These are phyloP conservation scores for Brachionichthys hirsutus DNA, from an alignment of 2,113 vertebrate species.

Conservation along the genomic window DNA sequence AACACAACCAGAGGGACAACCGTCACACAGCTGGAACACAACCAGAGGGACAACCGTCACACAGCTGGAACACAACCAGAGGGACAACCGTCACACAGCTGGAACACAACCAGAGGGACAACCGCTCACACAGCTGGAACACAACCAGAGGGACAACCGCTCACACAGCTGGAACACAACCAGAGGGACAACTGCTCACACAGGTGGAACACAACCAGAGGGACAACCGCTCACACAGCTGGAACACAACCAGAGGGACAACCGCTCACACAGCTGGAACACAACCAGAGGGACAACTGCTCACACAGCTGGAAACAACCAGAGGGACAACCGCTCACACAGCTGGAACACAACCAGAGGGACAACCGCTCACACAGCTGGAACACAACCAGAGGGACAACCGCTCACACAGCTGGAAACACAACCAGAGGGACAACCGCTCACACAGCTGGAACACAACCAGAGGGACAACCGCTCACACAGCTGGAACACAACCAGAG, in stretches of 20 bases:
- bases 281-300: no score
- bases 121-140: slow-evolving; percentile 84
- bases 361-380: neutral
- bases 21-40: neutral
- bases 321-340: no score
- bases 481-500: no score
- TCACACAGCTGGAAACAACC: no score
- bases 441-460: no score
- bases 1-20: no score
- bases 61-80: neutral
- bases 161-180: no score
- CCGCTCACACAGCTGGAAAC: slow-evolving; percentile 84
- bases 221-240: no score
- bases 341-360: neutral
- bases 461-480: neutral
- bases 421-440: slow-evolving; percentile 14
- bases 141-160: slow-evolving; percentile 14
- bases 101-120: slow-evolving; percentile 61
- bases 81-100: neutral
- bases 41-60: no score
- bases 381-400: slow-evolving; percentile 62
- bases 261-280: no score
- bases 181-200: neutral
- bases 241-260: no score
- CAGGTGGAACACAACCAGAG: no score